Conservation (phyloP, 2,888 invertebrate species). For the Teleogryllus oceanicus region DNA sequence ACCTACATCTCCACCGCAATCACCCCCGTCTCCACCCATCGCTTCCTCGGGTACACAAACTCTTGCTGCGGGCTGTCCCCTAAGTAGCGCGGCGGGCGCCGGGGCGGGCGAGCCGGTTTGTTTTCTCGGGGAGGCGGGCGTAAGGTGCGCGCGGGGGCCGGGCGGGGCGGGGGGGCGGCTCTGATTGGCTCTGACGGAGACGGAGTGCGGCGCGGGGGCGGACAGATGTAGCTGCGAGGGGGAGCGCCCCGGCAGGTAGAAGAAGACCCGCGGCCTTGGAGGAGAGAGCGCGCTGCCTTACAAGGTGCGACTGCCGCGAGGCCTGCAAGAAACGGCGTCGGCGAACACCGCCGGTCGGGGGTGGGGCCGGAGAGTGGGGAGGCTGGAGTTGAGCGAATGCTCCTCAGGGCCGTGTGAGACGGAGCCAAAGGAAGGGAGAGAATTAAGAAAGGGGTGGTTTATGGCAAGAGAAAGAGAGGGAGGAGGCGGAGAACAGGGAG, state of each 20-base stretch:
- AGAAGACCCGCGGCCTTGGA: background rate
- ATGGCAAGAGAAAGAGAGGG: background rate
- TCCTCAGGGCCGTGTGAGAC: background rate
- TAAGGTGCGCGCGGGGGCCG: background rate
- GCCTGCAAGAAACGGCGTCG: background rate
- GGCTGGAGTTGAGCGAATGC: no score
- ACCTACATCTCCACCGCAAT: no score
- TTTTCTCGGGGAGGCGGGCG: background rate
- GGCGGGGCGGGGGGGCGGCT: background rate
- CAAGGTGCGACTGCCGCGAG: background rate
- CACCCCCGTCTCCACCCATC: background rate
- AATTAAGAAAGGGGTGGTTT: background rate
- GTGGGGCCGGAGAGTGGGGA: no score
- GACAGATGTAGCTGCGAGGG: background rate
- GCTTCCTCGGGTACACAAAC: background rate
- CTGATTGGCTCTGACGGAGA: conserved; percentile 7
- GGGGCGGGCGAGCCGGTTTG: background rate
- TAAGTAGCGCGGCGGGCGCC: background rate
- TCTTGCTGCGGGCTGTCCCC: background rate
- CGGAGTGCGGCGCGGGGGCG: background rate
- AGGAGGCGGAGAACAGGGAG: background rate
- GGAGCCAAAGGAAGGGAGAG: background rate
- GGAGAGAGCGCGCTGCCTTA: background rate
- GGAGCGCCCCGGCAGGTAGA: background rate
- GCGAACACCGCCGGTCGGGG: no score